Evolutionary conservation across 2,113 vertebrate genomes (phyloP).

Genomic region (Narcine bancroftii): DNA sequence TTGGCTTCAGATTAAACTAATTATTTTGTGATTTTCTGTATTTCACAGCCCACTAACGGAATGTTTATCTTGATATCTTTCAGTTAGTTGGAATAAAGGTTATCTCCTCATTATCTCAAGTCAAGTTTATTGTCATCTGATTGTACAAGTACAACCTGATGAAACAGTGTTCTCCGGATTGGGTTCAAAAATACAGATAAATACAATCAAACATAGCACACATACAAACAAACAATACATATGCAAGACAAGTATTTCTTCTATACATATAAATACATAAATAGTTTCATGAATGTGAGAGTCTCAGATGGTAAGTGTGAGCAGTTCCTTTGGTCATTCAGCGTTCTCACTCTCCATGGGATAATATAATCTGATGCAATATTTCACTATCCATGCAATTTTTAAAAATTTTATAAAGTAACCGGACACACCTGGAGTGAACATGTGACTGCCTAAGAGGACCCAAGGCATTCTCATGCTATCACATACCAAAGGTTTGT

Average conservation of each 20-base stretch:
- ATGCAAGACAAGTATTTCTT: too few relatives aligned
- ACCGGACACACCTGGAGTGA: background rate
- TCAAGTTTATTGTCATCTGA: background rate
- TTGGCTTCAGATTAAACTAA: background rate
- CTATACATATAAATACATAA: too few relatives aligned
- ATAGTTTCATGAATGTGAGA: too few relatives aligned
- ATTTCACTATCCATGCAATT: background rate
- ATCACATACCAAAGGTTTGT: background rate
- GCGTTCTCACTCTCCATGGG: too few relatives aligned
- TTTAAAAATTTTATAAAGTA: background rate
- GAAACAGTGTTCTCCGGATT: too few relatives aligned
- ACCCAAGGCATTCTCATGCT: background rate
- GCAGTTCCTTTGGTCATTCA: too few relatives aligned
- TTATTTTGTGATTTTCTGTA: background rate
- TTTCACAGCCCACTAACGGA: background rate
- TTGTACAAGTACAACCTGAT: too few relatives aligned
- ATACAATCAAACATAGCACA: too few relatives aligned
- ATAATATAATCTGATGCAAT: background rate
- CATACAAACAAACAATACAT: too few relatives aligned
- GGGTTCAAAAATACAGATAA: too few relatives aligned
- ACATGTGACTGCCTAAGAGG: background rate
- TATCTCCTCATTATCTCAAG: background rate
- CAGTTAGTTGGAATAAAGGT: background rate
- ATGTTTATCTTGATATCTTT: background rate
- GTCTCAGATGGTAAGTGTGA: too few relatives aligned